Percentiles rank a stretch among this genome's conserved stretches.
Conservation (phyloP, 2,113 vertebrate genomes). For the Coptodon bakossiorum region DNA sequence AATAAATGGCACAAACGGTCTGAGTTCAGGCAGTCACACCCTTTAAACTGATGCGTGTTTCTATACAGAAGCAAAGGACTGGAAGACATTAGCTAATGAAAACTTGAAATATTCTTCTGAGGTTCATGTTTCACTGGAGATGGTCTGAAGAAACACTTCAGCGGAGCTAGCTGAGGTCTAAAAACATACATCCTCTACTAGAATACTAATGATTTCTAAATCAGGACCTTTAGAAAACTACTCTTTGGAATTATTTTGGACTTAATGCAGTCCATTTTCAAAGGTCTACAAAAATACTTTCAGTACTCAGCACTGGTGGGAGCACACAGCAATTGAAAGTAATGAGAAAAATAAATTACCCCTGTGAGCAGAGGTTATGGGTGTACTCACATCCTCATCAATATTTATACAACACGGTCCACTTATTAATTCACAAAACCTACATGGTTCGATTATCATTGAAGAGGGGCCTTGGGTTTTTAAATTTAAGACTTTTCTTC, state of each 20-base stretch:
- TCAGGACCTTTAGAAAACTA: not conserved
- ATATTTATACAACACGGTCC: constrained; percentile 7
- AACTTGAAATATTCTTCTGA: not conserved
- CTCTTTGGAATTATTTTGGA: not conserved
- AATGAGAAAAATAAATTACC: constrained; percentile 30
- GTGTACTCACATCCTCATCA: not conserved
- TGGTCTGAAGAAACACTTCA: not conserved
- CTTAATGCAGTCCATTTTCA: not conserved
- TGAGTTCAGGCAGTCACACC: not conserved
- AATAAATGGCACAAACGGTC: accelerated
- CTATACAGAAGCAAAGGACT: not conserved
- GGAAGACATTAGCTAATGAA: not conserved
- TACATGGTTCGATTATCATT: not conserved
- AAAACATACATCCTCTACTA: not conserved
- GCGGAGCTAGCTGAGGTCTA: not conserved
- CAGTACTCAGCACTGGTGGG: not conserved
- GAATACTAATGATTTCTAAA: not conserved
- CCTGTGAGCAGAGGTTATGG: not conserved
- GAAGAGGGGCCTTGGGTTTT: not conserved
- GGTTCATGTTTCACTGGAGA: not conserved
- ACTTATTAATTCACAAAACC: constrained; percentile 14
- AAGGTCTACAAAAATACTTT: not conserved
- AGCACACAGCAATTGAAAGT: not conserved
- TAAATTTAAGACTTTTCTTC: not conserved
- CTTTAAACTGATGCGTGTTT: not conserved